phyloP scores from a whole-genome alignment of 2,797 vertebrate species.

The Furcifer pardalis region DNA sequence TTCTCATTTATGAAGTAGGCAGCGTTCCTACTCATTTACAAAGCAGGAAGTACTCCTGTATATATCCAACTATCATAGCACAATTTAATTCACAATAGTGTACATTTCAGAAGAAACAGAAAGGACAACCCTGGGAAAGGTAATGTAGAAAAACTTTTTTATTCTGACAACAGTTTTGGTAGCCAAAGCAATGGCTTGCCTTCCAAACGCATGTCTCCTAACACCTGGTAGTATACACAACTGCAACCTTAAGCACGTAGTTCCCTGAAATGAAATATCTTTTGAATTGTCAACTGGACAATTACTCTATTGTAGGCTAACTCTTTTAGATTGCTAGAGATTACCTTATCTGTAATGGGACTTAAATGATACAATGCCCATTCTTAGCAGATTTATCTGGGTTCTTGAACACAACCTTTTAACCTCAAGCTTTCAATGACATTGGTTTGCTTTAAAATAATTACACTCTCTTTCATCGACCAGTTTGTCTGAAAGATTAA shows the following conservation, averaged over 20 bases:
- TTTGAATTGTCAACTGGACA: not conserved
- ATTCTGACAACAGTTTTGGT: not conserved
- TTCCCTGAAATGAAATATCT: not conserved
- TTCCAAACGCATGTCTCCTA: not conserved
- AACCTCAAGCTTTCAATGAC: not conserved
- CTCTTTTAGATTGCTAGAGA: not conserved
- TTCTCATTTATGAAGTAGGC: not conserved
- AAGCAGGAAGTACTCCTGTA: slow-evolving; percentile 6
- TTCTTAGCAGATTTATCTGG: not conserved
- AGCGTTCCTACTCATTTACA: not conserved
- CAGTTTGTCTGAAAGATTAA: no score
- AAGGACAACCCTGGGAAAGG: not conserved
- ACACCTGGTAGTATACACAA: not conserved
- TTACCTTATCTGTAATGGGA: not conserved
- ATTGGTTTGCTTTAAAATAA: not conserved
- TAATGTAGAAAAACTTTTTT: not conserved
- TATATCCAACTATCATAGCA: not conserved
- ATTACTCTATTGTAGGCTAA: not conserved
- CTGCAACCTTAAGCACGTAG: not conserved
- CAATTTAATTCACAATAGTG: not conserved
- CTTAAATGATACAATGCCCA: not conserved
- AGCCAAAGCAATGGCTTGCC: not conserved
- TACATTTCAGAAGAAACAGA: not conserved
- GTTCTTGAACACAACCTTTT: not conserved
- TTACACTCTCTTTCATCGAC: no score